phyloP scores from a whole-genome alignment of 2,888 invertebrate genomes.

The Hypsopygia costalis region DNA sequence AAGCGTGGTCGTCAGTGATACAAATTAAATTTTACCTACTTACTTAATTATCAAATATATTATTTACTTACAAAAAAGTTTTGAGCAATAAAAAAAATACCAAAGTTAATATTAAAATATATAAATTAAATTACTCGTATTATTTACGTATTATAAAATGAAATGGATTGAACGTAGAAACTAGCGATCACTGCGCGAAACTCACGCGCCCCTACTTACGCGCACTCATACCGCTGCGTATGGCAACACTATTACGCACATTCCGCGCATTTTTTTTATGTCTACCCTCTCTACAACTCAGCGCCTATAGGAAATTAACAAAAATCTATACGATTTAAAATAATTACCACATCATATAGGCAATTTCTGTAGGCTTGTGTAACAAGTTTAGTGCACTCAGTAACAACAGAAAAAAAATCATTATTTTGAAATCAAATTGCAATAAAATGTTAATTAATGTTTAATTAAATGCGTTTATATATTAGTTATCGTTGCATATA shows the following conservation, averaged over 20 bases:
- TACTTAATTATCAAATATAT: no score
- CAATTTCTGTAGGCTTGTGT: conserved; percentile 40
- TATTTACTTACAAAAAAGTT: no score
- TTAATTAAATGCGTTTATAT: neutral
- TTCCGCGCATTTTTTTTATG: conserved; percentile 51
- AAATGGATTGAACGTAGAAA: no score
- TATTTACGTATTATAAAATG: no score
- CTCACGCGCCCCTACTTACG: conserved; percentile 15
- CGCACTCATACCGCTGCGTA: conserved; percentile 56
- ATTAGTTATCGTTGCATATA: no score
- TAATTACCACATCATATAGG: conserved; percentile 41
- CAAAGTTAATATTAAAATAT: no score
- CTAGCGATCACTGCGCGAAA: neutral
- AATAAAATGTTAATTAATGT: conserved; percentile 9
- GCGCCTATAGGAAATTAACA: conserved; percentile 66
- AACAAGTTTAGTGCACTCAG: conserved; percentile 10
- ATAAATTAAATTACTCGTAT: no score
- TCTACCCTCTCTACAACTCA: conserved; percentile 60
- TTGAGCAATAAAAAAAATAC: no score
- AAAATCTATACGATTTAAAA: conserved; percentile 59
- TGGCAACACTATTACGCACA: conserved; percentile 61
- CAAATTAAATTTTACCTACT: no score
- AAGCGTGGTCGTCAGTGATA: no score
- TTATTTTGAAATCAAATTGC: no score
- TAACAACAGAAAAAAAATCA: neutral